phyloP scores from a whole-genome alignment of 2,888 invertebrate species.

The Eupithecia pulchellata region DNA sequence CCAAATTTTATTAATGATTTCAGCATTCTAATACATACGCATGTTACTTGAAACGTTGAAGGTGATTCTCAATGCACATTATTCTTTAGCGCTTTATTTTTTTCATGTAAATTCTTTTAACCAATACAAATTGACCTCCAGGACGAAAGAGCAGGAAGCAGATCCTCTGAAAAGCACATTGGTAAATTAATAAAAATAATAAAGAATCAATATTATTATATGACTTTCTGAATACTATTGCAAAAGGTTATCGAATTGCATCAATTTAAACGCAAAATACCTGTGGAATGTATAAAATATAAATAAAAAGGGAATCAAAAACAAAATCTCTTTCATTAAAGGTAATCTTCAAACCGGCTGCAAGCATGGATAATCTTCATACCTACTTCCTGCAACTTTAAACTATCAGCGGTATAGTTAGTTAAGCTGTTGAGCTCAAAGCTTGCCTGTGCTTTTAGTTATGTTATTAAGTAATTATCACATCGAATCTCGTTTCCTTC shows the following conservation, averaged over 20 bases:
- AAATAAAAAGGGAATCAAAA: neutral
- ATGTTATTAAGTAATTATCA: constrained; percentile 44
- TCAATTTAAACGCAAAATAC: neutral
- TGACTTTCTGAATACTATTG: neutral
- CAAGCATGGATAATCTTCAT: constrained; percentile 16
- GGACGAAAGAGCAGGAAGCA: neutral
- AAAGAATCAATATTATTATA: too few species aligned
- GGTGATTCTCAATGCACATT: too few species aligned
- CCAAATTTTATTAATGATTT: too few species aligned
- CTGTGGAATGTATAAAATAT: too few species aligned
- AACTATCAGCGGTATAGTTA: constrained; percentile 39
- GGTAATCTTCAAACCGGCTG: neutral
- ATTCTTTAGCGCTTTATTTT: neutral
- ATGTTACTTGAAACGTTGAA: too few species aligned
- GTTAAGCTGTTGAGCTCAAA: constrained; percentile 41
- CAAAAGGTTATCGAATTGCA: neutral
- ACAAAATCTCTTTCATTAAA: neutral
- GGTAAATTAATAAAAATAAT: too few species aligned
- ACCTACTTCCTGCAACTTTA: constrained; percentile 17
- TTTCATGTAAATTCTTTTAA: too few species aligned
- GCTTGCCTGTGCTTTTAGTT: constrained; percentile 43
- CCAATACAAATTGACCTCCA: neutral
- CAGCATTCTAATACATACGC: too few species aligned
- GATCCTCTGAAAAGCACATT: neutral
- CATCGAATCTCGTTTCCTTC: constrained; percentile 29